Base-by-base conservation (phyloP, 2,888 invertebrate species). In the Gnatocerus cornutus region DNA sequence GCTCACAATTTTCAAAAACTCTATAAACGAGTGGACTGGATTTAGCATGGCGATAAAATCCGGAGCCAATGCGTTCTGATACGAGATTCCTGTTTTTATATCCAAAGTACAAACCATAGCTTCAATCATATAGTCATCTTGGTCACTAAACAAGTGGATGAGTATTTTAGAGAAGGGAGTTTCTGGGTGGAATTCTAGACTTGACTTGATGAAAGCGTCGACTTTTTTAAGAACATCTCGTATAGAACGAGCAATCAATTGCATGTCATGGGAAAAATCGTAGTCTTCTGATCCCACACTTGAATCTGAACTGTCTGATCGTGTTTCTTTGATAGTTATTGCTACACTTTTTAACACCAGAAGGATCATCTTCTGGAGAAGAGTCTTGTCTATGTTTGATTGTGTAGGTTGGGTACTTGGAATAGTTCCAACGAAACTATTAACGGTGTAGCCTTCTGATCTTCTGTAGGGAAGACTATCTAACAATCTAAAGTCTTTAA, bases 31-130 rank as follows among this genome's bases (percentile, higher is more conserved):
- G 59, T 91, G 89, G 64, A 93, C 91, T 0, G 96, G 96, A 86
- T 94, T 95, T 55, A 96, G 86, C 90, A 94, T 93, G 3, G 91
- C 89, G 76, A 93, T 90, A 74, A 95, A 86, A 84, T 94, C 93
- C 1, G 93, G 93, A 77, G 92, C 93, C 68, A 93, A 90, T 0
- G 93, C 92, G 79, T 93, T 93, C 56, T 94, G 89, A 81, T 93
- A 93, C 21, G 93, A 93, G 65, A 96, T 91, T 41, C 95, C 95
- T 16, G 93, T 92, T 0, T 93, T 94, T 48, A 96, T 95, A 83
- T 96, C 96, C 53, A 96, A 85, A 37, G 94, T 94, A 83, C 96
- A 96, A 5, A 96, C 93, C 95, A 96, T 95, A 1, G 95, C 93
- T 86, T 96, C 96, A 68, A 96, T 93, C 76, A 96, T 86, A 79